Evolutionary conservation across 23 tunicate species (phyloP), one percentile per base, ranked within the genome.

Genomic region (Trididemnum miniatum): DNA sequence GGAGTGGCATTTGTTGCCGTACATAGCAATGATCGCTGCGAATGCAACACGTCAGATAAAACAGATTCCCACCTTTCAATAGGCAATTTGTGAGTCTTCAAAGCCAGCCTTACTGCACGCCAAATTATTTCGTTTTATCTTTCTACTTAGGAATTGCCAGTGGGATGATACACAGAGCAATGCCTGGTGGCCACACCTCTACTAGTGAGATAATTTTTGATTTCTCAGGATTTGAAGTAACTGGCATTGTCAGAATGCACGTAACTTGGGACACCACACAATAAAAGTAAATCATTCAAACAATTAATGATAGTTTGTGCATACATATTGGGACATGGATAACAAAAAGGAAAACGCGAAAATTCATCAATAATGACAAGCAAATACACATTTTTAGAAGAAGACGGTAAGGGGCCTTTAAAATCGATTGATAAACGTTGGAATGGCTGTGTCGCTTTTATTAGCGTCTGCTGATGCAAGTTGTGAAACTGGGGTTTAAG

Each of bases 1-100:
- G 84, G 84, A 3, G 66, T 72, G 12, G 59, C 76, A 29, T 80
- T 80, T 22, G 84, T 80, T 34, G 77, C 7, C 7, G 84, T 80
- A 59, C 84, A 65, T 7, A 80, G 59, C 5, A 78, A 51, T 23
- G 52, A 78, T 7, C 84, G 12, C 5, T 24, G 25, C 15, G 59
- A 65, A 29, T 80, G 75, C n/a, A 80, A 65, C 3, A 71, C 76
- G 7, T 40, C 76, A n/a, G 84, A 77, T 20, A 65, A 59, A 29
- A 80, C 84, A 7, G 5, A 4, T 65, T 80, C 84, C 71, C 38
- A 78, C 39, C 20, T 20, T 12, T 5, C 20, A n/a, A 40, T 34
- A 25, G 24, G 7, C 12, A 75, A 26, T 3, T 34, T 28, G 4
- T 30, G 35, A 7, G 80, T 9, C 24, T 75, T 75, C 31, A 75